A percentile compares a stretch with the other conserved stretches of the same genome.
phyloP scores from a whole-genome alignment of 64 coral and sea anemone genomes.

The Montipora efflorescens region DNA sequence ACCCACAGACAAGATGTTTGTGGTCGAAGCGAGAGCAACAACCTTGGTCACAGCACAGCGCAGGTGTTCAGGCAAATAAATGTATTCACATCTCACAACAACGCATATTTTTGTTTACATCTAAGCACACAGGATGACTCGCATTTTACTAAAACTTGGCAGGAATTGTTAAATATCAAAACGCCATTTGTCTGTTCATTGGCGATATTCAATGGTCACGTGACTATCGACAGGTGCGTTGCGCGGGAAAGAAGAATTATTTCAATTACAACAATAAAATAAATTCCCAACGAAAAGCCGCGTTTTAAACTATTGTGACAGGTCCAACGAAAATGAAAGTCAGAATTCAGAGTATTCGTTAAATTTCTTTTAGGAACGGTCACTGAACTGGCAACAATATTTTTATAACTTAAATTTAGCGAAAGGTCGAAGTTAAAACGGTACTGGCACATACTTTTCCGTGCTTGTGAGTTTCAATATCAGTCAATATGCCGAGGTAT shows the following conservation, averaged over 20 bases:
- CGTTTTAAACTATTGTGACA: conserved; percentile 18
- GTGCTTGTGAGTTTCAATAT: conserved; percentile 47
- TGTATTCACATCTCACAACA: conserved; percentile 32
- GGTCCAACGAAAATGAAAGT: background rate
- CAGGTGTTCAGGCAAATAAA: conserved; percentile 54
- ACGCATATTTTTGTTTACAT: conserved; percentile 56
- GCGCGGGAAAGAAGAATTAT: conserved; percentile 14
- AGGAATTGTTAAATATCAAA: conserved; percentile 30
- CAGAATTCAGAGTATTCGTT: background rate
- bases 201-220: conserved; percentile 11
- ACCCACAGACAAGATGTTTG: background rate
- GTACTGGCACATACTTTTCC: too few species aligned
- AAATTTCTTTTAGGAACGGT: background rate
- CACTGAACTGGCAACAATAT: background rate
- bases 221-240: conserved; percentile 16
- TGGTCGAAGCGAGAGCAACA: conserved; percentile 17
- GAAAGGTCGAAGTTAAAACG: too few species aligned
- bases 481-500: conserved; percentile 44
- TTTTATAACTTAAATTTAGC: too few species aligned
- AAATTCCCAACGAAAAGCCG: background rate
- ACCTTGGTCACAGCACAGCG: conserved; percentile 19
- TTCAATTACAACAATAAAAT: background rate
- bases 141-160: conserved; percentile 17
- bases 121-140: background rate
- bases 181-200: conserved; percentile 21